A percentile compares a stretch with the other conserved stretches of the same genome.
These are phyloP conservation scores for Tiliqua scincoides DNA, from an alignment of 2,113 vertebrate genomes.

Conservation along the genomic window DNA sequence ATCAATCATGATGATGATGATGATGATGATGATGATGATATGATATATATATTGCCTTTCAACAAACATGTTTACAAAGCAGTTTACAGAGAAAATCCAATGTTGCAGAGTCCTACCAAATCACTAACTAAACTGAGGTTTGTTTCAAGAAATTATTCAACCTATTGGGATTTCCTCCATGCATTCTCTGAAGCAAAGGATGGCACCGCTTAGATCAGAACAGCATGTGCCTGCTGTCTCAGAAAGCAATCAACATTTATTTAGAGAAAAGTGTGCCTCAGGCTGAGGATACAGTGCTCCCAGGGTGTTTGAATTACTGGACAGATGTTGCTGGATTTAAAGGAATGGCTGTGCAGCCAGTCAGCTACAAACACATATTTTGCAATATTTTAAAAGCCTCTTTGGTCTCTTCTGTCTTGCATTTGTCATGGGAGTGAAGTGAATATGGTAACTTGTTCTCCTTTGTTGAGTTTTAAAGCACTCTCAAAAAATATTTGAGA, in stretches of 20 bases:
- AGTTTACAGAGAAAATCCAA: not conserved
- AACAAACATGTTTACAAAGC: no score
- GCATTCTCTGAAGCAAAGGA: slow-evolving; percentile 2
- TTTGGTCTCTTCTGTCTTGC: slow-evolving; percentile 48
- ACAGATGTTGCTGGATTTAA: slow-evolving; percentile 56
- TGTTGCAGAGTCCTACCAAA: not conserved
- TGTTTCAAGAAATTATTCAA: not conserved
- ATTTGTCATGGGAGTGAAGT: slow-evolving; percentile 58
- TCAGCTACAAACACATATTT: slow-evolving; percentile 65
- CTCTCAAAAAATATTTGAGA: slow-evolving; percentile 22
- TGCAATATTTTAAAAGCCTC: slow-evolving; percentile 63
- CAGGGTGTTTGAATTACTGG: slow-evolving; percentile 50
- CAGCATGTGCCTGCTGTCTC: slow-evolving; percentile 6
- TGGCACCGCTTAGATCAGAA: not conserved
- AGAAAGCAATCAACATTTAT: slow-evolving; percentile 59
- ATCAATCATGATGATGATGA: no score
- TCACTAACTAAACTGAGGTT: not conserved
- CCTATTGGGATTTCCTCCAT: not conserved
- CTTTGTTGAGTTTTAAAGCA: slow-evolving; percentile 48
- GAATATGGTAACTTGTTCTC: slow-evolving; percentile 52
- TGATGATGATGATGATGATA: no score
- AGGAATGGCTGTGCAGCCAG: slow-evolving; percentile 37
- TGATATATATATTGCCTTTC: no score
- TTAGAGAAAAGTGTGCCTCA: slow-evolving; percentile 47
- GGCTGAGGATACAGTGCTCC: slow-evolving; percentile 46